Evolutionary conservation across 1,140 invertebrate genomes (phyloP), one percentile per base, ranked within the genome.

Genomic region (Babylonia areolata): DNA sequence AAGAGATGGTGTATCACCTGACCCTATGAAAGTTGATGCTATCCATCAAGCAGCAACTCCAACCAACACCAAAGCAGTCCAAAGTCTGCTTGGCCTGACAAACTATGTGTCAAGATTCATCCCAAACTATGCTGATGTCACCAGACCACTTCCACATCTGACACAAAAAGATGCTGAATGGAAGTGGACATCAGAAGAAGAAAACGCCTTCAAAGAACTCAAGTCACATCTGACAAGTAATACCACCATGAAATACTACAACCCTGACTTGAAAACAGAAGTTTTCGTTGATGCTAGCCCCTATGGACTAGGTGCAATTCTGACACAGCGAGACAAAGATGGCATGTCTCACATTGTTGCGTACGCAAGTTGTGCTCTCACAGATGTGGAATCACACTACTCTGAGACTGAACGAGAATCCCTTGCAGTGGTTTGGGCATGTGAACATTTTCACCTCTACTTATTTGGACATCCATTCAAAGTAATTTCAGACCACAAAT

Each of bases 211-310:
- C 71, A 3, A 73, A 23, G 71, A 73, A 35, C 71, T 73, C 71
- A 73, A 73, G 71, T 35, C n/a, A 73, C 5, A 20, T 3, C 28
- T 73, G 31, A 33, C 71, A 73, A 73, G 6, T 0, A 51, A 17
- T 51, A 51, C 46, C 17, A 51, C 46, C 31, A 73, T 73, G 71
- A 35, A n/a, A 15, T 64, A 64, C 84, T 79, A 31, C 54, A 3
- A 64, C 11, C 64, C 64, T 3, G 20, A 82, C 23, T 23, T 37
- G 6, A 20, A 28, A 35, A 82, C 81, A 11, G 81, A 82, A 54
- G 51, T 82, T 15, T 20, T 64, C 2, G 31, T 64, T 31, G 81
- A 82, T 58, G 81, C n/a, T 28, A 73, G 71, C 71, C 71, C 71
- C 31, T 35, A 17, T 73, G 71, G 71, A 0, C 31, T 73, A n/a